Percentiles rank a stretch among this genome's conserved stretches.
Conservation (phyloP, 2,888 invertebrate species). For the Teleogryllus oceanicus region DNA sequence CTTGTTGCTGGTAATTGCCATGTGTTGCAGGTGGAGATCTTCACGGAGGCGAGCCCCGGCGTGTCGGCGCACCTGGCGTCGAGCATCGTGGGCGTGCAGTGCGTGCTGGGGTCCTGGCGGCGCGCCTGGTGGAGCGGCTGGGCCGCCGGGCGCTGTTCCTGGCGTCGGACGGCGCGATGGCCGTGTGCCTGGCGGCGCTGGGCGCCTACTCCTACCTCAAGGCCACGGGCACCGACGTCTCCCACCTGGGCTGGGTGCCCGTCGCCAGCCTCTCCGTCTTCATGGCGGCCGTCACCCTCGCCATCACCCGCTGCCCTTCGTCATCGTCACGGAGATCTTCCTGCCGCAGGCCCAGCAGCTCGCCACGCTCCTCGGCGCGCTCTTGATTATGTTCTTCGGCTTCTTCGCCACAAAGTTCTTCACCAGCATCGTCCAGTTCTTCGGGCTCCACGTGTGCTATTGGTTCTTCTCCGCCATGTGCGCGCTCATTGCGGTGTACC, state of each 20-base stretch:
- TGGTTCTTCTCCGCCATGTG: background rate
- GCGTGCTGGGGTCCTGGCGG: background rate
- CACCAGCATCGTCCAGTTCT: background rate
- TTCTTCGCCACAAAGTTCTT: background rate
- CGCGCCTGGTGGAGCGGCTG: background rate
- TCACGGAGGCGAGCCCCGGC: background rate
- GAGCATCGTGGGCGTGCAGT: background rate
- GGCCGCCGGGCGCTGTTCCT: background rate
- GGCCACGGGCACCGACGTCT: background rate
- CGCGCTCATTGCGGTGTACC: background rate
- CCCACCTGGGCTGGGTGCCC: background rate
- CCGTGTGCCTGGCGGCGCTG: background rate
- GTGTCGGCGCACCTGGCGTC: background rate
- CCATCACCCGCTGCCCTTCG: background rate
- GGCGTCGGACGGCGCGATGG: background rate
- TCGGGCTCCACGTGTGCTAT: background rate
- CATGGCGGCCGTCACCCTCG: background rate
- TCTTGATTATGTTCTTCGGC: background rate
- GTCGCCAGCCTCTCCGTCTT: background rate
- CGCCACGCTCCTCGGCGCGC: background rate
- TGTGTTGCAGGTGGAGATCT: background rate
- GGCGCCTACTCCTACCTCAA: background rate
- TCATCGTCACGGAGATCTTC: background rate
- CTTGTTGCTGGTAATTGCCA: background rate
- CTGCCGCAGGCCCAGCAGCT: background rate